These are phyloP conservation scores for Lepus oiostolus DNA, from an alignment of 2,797 vertebrate species.

Conservation along the genomic window DNA sequence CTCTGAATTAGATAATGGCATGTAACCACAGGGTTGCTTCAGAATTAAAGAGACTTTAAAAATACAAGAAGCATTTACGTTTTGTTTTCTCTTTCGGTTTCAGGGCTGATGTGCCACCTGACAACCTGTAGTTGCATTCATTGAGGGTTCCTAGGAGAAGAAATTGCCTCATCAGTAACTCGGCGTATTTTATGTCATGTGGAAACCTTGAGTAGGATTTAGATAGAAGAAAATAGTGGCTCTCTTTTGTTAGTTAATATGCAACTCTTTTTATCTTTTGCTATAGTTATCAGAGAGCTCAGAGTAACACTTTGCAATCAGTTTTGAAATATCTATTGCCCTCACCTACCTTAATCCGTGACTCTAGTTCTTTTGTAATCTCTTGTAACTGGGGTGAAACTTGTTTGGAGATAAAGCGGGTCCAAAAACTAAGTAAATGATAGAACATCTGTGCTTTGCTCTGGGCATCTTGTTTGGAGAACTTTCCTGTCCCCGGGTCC, in stretches of 20 bases:
- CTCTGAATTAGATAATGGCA: conserved; percentile 2
- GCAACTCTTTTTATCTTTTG: conserved; percentile 2
- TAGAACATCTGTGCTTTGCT: conserved; percentile 4
- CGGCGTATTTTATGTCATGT: neutral
- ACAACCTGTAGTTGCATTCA: neutral
- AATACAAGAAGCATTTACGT: neutral
- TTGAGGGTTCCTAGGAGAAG: conserved; percentile 30
- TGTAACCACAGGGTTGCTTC: neutral
- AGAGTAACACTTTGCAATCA: neutral
- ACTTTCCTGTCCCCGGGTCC: neutral
- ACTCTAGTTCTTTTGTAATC: neutral
- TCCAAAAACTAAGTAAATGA: neutral
- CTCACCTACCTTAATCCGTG: neutral
- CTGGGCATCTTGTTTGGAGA: neutral
- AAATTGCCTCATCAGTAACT: conserved; percentile 8
- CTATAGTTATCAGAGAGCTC: neutral
- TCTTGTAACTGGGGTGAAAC: neutral
- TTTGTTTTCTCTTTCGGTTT: conserved; percentile 19
- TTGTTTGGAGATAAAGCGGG: neutral
- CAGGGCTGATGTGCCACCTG: neutral
- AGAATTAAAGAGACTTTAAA: conserved; percentile 32
- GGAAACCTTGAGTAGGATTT: conserved; percentile 23
- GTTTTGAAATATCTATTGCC: conserved; percentile 8
- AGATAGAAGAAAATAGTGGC: neutral
- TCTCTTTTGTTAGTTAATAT: neutral